phyloP scores from a whole-genome alignment of 2,113 vertebrate species.

The Vulpes lagopus region DNA sequence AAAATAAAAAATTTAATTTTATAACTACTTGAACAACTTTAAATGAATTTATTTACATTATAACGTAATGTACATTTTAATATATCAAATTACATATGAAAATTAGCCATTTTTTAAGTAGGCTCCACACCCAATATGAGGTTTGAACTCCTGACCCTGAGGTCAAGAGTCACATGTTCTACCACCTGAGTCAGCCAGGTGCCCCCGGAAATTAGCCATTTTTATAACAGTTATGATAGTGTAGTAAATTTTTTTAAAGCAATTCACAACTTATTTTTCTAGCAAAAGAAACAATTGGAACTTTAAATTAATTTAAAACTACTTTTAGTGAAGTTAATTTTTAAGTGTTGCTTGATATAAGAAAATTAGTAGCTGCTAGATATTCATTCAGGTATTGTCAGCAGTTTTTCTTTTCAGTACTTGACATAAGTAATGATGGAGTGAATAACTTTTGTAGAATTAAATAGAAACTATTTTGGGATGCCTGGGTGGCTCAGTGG shows the following conservation, averaged over 20 bases:
- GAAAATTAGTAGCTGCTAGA: neutral
- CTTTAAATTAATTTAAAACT: neutral
- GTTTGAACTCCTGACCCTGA: neutral
- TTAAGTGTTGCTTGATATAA: neutral
- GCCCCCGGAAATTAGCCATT: neutral
- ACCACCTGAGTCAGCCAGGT: neutral
- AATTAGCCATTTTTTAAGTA: neutral
- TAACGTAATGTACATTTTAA: conserved; percentile 10
- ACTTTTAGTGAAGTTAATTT: neutral
- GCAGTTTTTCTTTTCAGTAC: neutral
- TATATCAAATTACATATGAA: neutral
- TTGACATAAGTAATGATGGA: neutral
- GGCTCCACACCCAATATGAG: neutral
- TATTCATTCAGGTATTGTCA: neutral
- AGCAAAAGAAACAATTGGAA: neutral
- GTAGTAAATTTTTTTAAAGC: neutral
- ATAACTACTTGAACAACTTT: neutral
- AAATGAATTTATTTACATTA: neutral
- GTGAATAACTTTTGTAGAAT: neutral
- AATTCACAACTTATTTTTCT: neutral
- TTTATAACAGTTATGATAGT: neutral
- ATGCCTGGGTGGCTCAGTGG: no score
- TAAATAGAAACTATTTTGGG: neutral
- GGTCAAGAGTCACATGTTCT: neutral
- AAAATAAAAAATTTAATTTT: neutral